phyloP scores from a whole-genome alignment of 2,797 vertebrate genomes.

The Acestrorhynchus altus region DNA sequence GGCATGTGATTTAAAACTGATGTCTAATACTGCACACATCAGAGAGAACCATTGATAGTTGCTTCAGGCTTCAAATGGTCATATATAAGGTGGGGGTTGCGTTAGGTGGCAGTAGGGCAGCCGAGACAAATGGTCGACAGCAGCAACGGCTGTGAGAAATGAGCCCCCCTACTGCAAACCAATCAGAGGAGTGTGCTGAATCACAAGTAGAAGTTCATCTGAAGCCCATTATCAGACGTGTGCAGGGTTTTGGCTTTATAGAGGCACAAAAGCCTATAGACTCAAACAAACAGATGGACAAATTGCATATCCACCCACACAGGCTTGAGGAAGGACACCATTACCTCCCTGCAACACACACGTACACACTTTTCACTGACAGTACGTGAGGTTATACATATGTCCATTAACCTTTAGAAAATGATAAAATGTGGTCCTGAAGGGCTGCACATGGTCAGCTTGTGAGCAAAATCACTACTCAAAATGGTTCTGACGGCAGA shows the following conservation, averaged over 20 bases:
- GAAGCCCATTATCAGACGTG: conserved; percentile 36
- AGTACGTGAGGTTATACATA: background rate
- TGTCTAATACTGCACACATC: background rate
- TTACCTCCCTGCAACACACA: conserved; percentile 1
- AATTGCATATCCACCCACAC: conserved; percentile 54
- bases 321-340: conserved; percentile 38
- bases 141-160: conserved; percentile 39
- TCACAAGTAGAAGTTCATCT: conserved; percentile 43
- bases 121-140: conserved; percentile 41
- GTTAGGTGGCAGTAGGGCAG: conserved; percentile 9
- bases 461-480: too few species aligned
- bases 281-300: conserved; percentile 54
- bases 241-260: conserved; percentile 27
- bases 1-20: background rate
- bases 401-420: too few species aligned
- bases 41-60: background rate
- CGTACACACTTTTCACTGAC: conserved; percentile 2
- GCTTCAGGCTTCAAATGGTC: background rate
- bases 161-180: conserved; percentile 22
- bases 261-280: conserved; percentile 39
- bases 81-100: background rate
- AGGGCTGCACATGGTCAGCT: too few species aligned
- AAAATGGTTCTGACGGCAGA: too few species aligned
- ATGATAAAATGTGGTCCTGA: too few species aligned
- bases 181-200: conserved; percentile 40